Percentiles rank a stretch among this genome's conserved stretches.
phyloP scores from a whole-genome alignment of 2,888 invertebrate species.

The Lottia scabra region DNA sequence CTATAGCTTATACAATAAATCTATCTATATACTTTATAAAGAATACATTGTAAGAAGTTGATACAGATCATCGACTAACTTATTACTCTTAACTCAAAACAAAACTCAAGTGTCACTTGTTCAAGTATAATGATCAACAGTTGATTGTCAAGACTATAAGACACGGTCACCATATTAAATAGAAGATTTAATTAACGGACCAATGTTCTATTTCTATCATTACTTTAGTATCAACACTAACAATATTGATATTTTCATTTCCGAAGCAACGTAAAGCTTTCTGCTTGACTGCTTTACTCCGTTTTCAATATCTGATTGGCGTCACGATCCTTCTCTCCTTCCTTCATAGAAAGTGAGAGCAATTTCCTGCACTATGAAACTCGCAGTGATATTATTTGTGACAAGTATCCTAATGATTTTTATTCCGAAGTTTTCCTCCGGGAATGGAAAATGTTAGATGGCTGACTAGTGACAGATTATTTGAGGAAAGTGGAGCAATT shows the following conservation, averaged over 20 bases:
- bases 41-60: no score
- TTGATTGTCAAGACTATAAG: no score
- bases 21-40: no score
- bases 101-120: no score
- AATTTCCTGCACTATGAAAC: constrained; percentile 15
- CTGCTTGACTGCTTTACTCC: constrained; percentile 13
- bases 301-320: constrained; percentile 7
- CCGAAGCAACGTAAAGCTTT: constrained; percentile 14
- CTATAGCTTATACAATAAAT: no score
- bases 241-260: constrained; percentile 24
- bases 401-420: constrained; percentile 7
- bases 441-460: constrained; percentile 5
- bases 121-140: no score
- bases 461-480: constrained; percentile 7
- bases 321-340: constrained; percentile 4
- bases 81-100: no score
- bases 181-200: not conserved
- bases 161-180: no score
- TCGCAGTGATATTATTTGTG: constrained; percentile 3
- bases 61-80: no score
- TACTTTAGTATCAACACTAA: constrained; percentile 2
- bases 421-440: not conserved
- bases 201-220: constrained; percentile 3
- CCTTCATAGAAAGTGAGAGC: constrained; percentile 19
- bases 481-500: constrained; percentile 6